Conservation (phyloP, 1,140 invertebrate species). For the Calephelis virginiensis region DNA sequence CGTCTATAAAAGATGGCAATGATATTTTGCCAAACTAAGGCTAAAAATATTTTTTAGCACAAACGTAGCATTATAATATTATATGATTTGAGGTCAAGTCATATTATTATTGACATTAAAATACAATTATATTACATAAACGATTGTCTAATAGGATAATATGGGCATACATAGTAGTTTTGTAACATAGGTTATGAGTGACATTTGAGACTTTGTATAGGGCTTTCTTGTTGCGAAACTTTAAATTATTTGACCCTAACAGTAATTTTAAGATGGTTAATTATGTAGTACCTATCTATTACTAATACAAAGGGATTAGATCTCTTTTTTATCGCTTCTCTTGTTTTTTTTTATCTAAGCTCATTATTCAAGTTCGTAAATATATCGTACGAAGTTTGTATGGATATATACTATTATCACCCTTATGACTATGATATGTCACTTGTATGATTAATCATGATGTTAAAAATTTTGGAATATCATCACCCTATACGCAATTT, state of each 20-base stretch:
- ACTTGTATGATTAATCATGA: too few relatives aligned
- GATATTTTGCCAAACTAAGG: background rate
- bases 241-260: background rate
- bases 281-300: background rate
- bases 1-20: background rate
- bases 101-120: conserved; percentile 10
- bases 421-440: too few relatives aligned
- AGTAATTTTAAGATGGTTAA: background rate
- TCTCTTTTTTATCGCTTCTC: background rate
- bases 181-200: background rate
- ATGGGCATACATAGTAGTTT: background rate
- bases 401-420: too few relatives aligned
- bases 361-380: too few relatives aligned
- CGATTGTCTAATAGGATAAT: conserved; percentile 10
- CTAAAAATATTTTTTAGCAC: background rate
- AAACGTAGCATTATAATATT: background rate
- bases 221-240: background rate
- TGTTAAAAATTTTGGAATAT: too few relatives aligned
- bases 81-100: background rate
- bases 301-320: background rate
- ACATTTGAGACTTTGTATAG: background rate
- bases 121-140: conserved; percentile 2
- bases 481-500: too few relatives aligned
- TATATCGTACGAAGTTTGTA: too few relatives aligned
- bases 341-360: too few relatives aligned